phyloP scores from a whole-genome alignment of 2,113 vertebrate genomes.

The Daubentonia madagascariensis region DNA sequence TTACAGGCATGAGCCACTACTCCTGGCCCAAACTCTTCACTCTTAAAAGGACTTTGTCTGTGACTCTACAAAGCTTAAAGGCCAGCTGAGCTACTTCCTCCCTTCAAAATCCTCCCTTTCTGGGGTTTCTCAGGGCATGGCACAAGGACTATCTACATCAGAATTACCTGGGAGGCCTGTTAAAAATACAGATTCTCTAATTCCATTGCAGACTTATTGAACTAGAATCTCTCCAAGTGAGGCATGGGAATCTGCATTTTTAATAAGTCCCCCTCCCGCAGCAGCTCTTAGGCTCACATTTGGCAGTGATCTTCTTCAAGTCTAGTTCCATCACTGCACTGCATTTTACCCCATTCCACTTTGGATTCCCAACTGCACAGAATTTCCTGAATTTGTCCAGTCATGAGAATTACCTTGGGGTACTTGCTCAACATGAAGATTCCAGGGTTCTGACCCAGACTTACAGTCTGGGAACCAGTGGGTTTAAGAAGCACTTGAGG shows the following conservation, averaged over 20 bases:
- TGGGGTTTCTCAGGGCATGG: background rate
- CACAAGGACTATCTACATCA: background rate
- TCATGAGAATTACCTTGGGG: background rate
- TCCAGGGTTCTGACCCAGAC: background rate
- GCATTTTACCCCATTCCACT: background rate
- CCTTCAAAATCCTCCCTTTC: background rate
- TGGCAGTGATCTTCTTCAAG: background rate
- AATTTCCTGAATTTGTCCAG: background rate
- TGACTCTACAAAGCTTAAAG: background rate
- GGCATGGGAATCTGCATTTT: background rate
- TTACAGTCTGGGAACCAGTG: background rate
- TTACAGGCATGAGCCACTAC: no score
- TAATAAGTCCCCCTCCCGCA: background rate
- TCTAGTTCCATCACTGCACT: background rate
- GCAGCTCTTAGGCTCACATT: background rate
- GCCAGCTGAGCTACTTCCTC: background rate
- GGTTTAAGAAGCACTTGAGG: background rate
- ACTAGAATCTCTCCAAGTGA: background rate
- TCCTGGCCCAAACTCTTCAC: background rate
- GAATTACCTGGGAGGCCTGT: background rate
- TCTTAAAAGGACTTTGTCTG: background rate
- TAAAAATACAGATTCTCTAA: background rate
- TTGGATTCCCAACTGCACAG: background rate
- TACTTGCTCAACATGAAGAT: background rate
- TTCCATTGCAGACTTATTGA: background rate